Evolutionary conservation across 2,797 vertebrate species (phyloP).

Genomic region (Sebastes diploproa): DNA sequence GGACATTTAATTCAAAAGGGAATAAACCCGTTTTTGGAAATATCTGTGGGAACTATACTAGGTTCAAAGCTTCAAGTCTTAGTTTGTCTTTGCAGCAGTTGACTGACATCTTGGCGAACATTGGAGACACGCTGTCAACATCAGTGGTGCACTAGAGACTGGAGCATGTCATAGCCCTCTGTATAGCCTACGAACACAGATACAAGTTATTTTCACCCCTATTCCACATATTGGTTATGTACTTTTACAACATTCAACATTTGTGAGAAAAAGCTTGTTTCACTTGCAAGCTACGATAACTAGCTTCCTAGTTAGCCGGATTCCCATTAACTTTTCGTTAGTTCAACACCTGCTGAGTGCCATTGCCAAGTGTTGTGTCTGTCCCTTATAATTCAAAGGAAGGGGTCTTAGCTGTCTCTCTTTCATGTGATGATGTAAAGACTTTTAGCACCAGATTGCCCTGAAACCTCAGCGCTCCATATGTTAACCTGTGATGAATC

Average conservation of each 20-base stretch:
- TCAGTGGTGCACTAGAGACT: neutral
- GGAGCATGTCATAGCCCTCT: neutral
- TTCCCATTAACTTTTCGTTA: neutral
- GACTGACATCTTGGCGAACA: neutral
- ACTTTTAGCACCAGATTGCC: neutral
- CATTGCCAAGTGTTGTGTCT: neutral
- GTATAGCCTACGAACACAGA: neutral
- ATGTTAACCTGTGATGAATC: neutral
- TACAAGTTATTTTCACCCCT: neutral
- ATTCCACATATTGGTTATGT: neutral
- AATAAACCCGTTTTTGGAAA: neutral
- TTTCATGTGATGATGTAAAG: neutral
- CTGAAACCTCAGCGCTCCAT: neutral
- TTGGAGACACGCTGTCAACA: neutral
- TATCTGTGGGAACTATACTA: neutral
- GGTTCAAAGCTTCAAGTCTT: neutral
- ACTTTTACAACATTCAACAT: neutral
- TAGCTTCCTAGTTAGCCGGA: neutral
- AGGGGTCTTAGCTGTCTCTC: neutral
- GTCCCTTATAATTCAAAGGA: neutral
- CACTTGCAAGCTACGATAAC: neutral
- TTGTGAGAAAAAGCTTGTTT: neutral
- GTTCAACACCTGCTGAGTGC: neutral
- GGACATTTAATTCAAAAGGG: neutral
- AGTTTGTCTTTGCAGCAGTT: neutral